Percentiles rank a stretch among this genome's conserved stretches.
These are phyloP conservation scores for Bursaphelenchus mucronatus DNA, from an alignment of 1,140 invertebrate species.

Conservation along the genomic window DNA sequence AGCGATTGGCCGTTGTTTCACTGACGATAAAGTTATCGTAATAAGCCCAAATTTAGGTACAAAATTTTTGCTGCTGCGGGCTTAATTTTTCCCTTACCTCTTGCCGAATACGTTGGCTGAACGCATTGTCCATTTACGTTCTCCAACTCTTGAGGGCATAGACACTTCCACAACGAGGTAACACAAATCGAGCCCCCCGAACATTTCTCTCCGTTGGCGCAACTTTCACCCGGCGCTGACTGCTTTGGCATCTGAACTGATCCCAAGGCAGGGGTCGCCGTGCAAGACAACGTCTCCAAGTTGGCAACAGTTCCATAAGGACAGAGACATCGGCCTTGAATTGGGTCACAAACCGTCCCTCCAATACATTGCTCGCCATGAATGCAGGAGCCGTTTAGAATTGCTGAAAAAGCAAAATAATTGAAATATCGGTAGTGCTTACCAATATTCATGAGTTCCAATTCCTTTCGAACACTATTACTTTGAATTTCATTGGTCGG, in stretches of 20 bases:
- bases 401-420: slow-evolving; percentile 38
- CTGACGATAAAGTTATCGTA: no score
- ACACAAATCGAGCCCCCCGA: slow-evolving; percentile 50
- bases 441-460: slow-evolving; percentile 50
- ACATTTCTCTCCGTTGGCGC: slow-evolving; percentile 44
- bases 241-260: slow-evolving; percentile 2
- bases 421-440: slow-evolving; percentile 17
- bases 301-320: slow-evolving; percentile 54
- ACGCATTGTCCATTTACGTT: slow-evolving; percentile 52
- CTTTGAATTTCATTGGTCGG: slow-evolving; percentile 28
- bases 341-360: slow-evolving; percentile 56
- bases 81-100: no score
- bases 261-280: slow-evolving; percentile 13
- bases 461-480: slow-evolving; percentile 36
- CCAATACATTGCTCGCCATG: slow-evolving; percentile 59
- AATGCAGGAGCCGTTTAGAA: slow-evolving; percentile 57
- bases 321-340: slow-evolving; percentile 49
- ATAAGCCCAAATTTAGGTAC: no score
- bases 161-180: slow-evolving; percentile 44
- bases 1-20: no score
- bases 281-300: slow-evolving; percentile 56
- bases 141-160: slow-evolving; percentile 52
- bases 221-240: slow-evolving; percentile 22
- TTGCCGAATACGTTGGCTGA: slow-evolving; percentile 17
- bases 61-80: no score